Conservation (phyloP, 2,888 invertebrate genomes). For the Agriopis leucophaearia region DNA sequence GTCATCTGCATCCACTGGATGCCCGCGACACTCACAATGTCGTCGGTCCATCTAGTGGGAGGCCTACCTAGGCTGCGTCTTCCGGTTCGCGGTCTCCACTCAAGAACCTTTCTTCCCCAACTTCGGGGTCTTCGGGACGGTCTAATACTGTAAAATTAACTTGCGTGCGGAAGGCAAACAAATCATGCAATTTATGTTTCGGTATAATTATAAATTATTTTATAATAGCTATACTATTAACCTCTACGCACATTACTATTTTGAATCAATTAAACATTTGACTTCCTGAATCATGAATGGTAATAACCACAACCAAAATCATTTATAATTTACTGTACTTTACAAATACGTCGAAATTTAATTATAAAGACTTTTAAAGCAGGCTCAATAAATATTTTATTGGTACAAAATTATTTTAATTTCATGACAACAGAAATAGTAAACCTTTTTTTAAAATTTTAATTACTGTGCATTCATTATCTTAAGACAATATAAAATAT, state of each 20-base stretch:
- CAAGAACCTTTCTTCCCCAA: too few relatives aligned
- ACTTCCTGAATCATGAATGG: conserved; percentile 26
- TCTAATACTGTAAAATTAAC: neutral
- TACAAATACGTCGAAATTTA: conserved; percentile 12
- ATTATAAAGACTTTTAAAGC: conserved; percentile 1
- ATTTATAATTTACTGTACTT: conserved; percentile 7
- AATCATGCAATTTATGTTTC: neutral
- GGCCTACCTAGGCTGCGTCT: too few relatives aligned
- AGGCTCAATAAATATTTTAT: neutral
- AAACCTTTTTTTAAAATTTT: neutral
- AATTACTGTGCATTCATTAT: neutral
- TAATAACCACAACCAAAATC: conserved; percentile 12
- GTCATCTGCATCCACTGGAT: too few relatives aligned
- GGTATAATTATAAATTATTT: conserved; percentile 12
- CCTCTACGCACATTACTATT: conserved; percentile 1
- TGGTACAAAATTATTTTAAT: too few relatives aligned
- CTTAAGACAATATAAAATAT: neutral
- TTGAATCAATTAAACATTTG: conserved; percentile 10
- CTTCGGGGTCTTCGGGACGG: too few relatives aligned
- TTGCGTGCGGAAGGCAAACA: neutral
- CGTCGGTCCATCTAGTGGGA: too few relatives aligned
- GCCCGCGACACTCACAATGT: too few relatives aligned
- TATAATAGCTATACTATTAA: conserved; percentile 9
- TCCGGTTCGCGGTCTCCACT: too few relatives aligned
- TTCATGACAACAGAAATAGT: neutral